Percentiles rank a stretch among this genome's conserved stretches.
Conservation (phyloP, 2,113 vertebrate genomes). For the Syngnathus floridae region DNA sequence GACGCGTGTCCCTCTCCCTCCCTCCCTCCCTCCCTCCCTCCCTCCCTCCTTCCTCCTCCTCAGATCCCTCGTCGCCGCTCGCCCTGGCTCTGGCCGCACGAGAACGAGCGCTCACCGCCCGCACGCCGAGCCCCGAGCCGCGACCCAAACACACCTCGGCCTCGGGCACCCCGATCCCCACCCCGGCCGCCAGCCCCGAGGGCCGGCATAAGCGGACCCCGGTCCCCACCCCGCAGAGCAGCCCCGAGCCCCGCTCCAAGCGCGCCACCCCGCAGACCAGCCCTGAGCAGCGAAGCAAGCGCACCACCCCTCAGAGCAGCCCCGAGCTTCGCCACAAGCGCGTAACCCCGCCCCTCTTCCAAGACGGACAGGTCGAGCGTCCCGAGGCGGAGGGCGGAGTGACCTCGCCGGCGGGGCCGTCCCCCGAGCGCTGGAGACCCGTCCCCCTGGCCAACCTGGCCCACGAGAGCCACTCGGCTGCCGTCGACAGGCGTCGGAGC, state of each 20-base stretch:
- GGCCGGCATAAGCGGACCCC: constrained; percentile 71
- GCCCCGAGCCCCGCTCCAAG: constrained; percentile 76
- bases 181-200: constrained; percentile 80
- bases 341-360: constrained; percentile 58
- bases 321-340: constrained; percentile 60
- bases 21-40: no score
- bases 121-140: constrained; percentile 79
- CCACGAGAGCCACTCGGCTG: constrained; percentile 59
- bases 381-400: constrained; percentile 79
- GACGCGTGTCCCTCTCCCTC: neutral
- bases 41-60: neutral
- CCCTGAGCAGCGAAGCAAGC: constrained; percentile 68
- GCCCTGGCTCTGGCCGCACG: constrained; percentile 94
- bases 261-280: constrained; percentile 76
- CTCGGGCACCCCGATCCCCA: constrained; percentile 51
- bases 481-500: constrained; percentile 72
- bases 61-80: constrained; percentile 90
- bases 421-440: constrained; percentile 64
- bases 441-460: constrained; percentile 66
- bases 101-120: constrained; percentile 88
- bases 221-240: constrained; percentile 76
- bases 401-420: constrained; percentile 75
- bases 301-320: constrained; percentile 83
- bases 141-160: constrained; percentile 52
- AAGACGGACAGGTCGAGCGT: constrained; percentile 78